Base-by-base conservation (phyloP, 2,888 invertebrate genomes). In the Drosophila tripunctata region DNA sequence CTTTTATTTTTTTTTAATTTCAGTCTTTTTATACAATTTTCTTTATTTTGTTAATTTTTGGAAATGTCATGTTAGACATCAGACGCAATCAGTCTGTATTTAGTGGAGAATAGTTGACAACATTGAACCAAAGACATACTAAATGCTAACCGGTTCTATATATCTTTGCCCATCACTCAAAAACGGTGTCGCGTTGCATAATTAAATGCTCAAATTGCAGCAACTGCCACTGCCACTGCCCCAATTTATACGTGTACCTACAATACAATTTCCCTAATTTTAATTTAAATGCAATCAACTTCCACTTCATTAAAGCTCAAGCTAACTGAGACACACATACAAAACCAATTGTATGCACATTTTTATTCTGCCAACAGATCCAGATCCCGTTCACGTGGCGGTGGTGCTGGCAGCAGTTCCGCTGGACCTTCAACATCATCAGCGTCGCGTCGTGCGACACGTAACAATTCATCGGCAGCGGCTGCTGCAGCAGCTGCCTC, bases 341-440 rank as follows among this genome's bases (percentile, higher is more conserved):
- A 38, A 19, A 15, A 35, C n/a, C 12, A 38, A 17, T 21, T 10
- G 10, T 27, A 15, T 51, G 14, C 14, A 35, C 19, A 47, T 47
- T 71, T 44, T 61, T 75, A 47, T 47, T 71, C 43, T 61, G 73
- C 45, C 61, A 57, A n/a, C n/a, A n/a, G n/a, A n/a, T n/a, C n/a
- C 75, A 89, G 90, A 77, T 90, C 89, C 38, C 90, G 84, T 60
- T 90, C 89, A 24, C 85, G 85, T 30, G 61, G 80, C 40, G 66
- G 85, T 30, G 61, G 80, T 41, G 66, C 64, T 31, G 75, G 87
- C 43, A 86, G 89, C 44, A 77, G 83, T 63, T 88, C 87, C n/a
- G n/a, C n/a, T 35, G 84, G 76, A 21, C 83, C 89, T 60, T 89
- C 90, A 21, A 84, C 88, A 66, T 87, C 90, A 6, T 89, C 90